Evolutionary conservation across 2,113 vertebrate species (phyloP), one percentile per base, ranked within the genome.

Genomic region (Phycodurus eques): DNA sequence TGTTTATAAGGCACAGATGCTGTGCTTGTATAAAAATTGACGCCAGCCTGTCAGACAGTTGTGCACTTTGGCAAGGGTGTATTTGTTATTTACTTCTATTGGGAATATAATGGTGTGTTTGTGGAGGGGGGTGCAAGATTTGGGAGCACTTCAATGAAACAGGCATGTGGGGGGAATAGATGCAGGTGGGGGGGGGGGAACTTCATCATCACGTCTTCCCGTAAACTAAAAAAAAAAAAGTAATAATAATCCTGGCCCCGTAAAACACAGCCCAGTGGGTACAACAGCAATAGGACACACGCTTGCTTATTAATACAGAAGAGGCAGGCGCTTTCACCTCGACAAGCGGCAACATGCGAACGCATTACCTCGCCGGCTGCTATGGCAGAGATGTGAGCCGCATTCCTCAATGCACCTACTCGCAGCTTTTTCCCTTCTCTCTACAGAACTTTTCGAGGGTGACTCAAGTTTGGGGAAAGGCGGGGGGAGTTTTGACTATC

Each of bases 291-390:
- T 86, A 88, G 85, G 80, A 86, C 88, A 83, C 77, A 79, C 77
- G 67, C 85, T 90, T 91, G 70, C 85, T 90, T 92, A 93, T 92
- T 93, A 91, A 91, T 88, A 87, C 83, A 83, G 87, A 78, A 85
- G 90, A 89, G 85, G 86, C 89, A 90, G 86, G 86, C 72, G 87
- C 74, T n/a, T 87, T 86, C 72, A 59, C 80, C 80, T 81, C 83
- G 85, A 92, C 93, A 91, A 92, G 93, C 82, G 85, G 88, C 87
- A 74, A 91, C 93, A 92, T 68, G 93, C 79, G 82, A 88, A 83
- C 73, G 77, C 89, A 93, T 93, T 92, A 92, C 92, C 89, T 93
- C 80, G 73, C 70, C 82, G 88, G 83, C 92, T 92, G 90, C 90
- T 91, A 92, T 92, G 92, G 92, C 90, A 91, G 87, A 88, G 92